Percentiles rank a stretch among this genome's conserved stretches.
phyloP scores from a whole-genome alignment of 2,113 vertebrate genomes.

The Hemicordylus capensis region DNA sequence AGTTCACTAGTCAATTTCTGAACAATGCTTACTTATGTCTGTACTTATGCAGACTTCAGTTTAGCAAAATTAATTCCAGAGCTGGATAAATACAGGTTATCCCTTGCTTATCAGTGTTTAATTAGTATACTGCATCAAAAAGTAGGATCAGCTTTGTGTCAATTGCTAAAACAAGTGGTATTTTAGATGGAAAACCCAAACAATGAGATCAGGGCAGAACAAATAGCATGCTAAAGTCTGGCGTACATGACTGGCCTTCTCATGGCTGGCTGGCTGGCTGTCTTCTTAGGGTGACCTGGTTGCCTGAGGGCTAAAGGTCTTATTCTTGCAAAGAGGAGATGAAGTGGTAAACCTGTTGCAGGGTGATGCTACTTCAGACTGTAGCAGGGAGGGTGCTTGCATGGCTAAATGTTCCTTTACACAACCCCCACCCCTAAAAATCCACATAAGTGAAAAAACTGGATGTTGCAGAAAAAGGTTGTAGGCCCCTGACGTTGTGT shows the following conservation, averaged over 20 bases:
- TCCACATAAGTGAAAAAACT: too few relatives aligned
- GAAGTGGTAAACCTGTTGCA: too few relatives aligned
- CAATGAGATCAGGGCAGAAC: background rate
- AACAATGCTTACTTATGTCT: slow-evolving; percentile 20
- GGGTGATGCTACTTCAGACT: too few relatives aligned
- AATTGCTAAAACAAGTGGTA: background rate
- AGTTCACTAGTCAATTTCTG: background rate
- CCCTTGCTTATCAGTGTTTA: background rate
- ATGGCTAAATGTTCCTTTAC: too few relatives aligned
- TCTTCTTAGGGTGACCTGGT: background rate
- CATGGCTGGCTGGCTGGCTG: background rate
- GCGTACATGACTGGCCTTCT: background rate
- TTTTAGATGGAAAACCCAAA: background rate
- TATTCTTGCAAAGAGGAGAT: too few relatives aligned
- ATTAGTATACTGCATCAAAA: background rate
- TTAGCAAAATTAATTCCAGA: slow-evolving; percentile 32
- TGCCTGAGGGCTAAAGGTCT: background rate
- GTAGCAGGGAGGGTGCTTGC: too few relatives aligned
- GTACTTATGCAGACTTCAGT: slow-evolving; percentile 16
- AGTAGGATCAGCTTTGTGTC: background rate
- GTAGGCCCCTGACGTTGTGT: too few relatives aligned
- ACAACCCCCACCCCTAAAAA: too few relatives aligned
- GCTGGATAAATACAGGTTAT: slow-evolving; percentile 6
- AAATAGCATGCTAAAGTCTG: background rate
- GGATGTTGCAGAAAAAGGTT: too few relatives aligned